Percentiles rank a stretch among this genome's conserved stretches.
phyloP scores from a whole-genome alignment of 2,888 invertebrate species.

The Hermaeophaga mercurialis region DNA sequence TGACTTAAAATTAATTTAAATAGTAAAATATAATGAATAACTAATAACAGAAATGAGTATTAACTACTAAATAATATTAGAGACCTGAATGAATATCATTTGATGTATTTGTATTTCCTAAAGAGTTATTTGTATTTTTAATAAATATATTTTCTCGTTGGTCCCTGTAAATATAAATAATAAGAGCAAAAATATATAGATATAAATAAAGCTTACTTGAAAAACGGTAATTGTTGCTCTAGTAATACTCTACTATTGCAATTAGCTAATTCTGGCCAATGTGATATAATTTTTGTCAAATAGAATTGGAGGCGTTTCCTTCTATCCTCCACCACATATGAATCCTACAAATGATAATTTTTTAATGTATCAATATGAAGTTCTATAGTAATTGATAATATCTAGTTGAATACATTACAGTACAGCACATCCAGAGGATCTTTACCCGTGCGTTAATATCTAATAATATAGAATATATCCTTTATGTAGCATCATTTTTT shows the following conservation, averaged over 20 bases:
- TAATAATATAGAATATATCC: no score
- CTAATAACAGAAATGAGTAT: no score
- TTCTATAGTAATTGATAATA: no score
- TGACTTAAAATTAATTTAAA: no score
- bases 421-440: no score
- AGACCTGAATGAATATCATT: constrained; percentile 54
- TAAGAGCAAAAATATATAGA: background rate
- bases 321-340: constrained; percentile 85
- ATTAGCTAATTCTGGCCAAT: constrained; percentile 77
- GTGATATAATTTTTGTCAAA: constrained; percentile 80
- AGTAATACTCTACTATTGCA: constrained; percentile 79
- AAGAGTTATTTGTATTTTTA: constrained; percentile 46
- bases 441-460: no score
- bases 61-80: constrained; percentile 41
- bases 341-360: constrained; percentile 67
- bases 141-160: constrained; percentile 48
- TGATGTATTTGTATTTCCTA: constrained; percentile 42
- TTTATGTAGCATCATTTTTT: no score
- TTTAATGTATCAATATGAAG: no score
- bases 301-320: constrained; percentile 85
- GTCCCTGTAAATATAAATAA: constrained; percentile 46
- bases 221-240: constrained; percentile 83
- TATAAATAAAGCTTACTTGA: constrained; percentile 66
- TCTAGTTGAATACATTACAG: no score
- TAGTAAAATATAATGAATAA: no score